Evolutionary conservation across 2,888 invertebrate species (phyloP).

Genomic region (Agapostemon virescens): DNA sequence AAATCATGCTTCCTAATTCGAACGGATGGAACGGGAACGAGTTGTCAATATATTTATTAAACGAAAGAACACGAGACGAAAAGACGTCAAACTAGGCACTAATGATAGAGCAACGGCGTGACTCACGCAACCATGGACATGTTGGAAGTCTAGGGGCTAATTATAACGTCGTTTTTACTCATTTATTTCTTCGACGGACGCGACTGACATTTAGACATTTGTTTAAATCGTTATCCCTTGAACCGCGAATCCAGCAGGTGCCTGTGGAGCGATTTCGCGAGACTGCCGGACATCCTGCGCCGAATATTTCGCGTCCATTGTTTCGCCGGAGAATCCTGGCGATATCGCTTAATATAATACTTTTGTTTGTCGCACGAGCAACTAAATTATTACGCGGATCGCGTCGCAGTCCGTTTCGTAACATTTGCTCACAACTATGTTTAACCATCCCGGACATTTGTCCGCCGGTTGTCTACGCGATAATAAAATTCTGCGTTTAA

Average conservation of each 20-base stretch:
- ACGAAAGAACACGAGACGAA: not conserved
- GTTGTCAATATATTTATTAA: not conserved
- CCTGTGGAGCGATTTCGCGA: not conserved
- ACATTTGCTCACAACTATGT: conserved; percentile 13
- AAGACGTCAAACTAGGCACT: not conserved
- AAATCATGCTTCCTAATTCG: no score
- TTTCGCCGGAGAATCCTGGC: conserved; percentile 1
- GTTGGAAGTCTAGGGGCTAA: not conserved
- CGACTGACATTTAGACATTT: not conserved
- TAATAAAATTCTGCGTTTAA: conserved; percentile 61
- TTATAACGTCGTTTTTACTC: conserved; percentile 3
- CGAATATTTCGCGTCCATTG: conserved; percentile 22
- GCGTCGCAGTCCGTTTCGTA: conserved; percentile 28
- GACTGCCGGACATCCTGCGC: not conserved
- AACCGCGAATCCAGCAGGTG: not conserved
- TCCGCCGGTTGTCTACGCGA: conserved; percentile 32
- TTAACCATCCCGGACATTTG: conserved; percentile 36
- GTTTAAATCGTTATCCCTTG: not conserved
- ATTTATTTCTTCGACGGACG: not conserved
- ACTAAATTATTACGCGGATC: conserved; percentile 16
- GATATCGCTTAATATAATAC: conserved; percentile 21
- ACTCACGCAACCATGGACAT: not conserved
- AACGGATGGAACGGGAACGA: not conserved
- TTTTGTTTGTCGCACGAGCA: not conserved
- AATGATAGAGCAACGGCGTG: conserved; percentile 3